Conservation (phyloP, 2,888 invertebrate species). For the Notodonta ziczac region DNA sequence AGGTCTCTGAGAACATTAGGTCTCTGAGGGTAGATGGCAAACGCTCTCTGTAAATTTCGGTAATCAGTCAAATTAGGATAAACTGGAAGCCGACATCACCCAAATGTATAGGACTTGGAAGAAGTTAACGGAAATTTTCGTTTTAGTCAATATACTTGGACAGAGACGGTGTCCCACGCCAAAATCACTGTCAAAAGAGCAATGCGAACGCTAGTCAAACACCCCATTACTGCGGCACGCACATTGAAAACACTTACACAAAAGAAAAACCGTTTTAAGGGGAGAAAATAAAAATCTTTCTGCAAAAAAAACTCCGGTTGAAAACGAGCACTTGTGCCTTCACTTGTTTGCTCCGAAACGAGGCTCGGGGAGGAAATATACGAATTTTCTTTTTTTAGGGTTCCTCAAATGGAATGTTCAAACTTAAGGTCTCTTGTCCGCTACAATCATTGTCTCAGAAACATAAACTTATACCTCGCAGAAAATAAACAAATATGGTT, state of each 20-base stretch:
- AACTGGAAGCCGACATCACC: too few species aligned
- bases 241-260: constrained; percentile 7
- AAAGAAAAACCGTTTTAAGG: constrained; percentile 8
- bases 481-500: too few species aligned
- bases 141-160: too few species aligned
- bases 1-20: too few species aligned
- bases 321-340: constrained; percentile 1
- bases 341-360: constrained; percentile 8
- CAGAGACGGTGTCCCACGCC: not conserved
- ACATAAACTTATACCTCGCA: too few species aligned
- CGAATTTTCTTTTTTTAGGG: constrained; percentile 1
- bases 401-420: not conserved
- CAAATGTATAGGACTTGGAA: too few species aligned
- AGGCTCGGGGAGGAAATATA: not conserved
- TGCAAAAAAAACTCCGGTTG: not conserved
- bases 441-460: too few species aligned
- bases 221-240: constrained; percentile 1
- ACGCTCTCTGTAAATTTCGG: too few species aligned
- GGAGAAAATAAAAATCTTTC: not conserved
- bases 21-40: too few species aligned
- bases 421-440: too few species aligned
- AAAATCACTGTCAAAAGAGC: constrained; percentile 2
- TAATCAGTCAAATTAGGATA: too few species aligned
- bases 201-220: constrained; percentile 3
- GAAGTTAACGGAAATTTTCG: too few species aligned